phyloP scores from a whole-genome alignment of 2,797 vertebrate genomes.

The Buphagus erythrorhynchus region DNA sequence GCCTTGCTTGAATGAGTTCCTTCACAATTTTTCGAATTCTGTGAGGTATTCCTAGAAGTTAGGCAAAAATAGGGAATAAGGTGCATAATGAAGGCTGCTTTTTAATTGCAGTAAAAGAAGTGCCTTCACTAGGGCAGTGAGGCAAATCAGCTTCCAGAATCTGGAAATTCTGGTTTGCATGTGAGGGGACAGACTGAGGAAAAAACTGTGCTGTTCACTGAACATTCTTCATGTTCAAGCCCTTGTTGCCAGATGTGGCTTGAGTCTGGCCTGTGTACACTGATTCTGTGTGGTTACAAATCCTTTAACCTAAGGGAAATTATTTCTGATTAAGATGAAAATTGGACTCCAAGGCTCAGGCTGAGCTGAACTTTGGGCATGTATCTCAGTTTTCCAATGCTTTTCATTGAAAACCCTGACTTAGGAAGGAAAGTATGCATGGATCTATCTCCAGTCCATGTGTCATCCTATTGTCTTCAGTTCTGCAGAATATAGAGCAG shows the following conservation, averaged over 20 bases:
- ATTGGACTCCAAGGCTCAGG: constrained; percentile 26
- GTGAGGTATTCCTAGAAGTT: fast-evolving
- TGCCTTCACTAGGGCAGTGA: neutral
- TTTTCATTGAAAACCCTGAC: constrained; percentile 49
- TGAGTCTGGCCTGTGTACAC: neutral
- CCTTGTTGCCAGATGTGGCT: neutral
- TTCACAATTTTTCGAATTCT: neutral
- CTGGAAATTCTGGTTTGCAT: neutral
- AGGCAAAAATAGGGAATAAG: neutral
- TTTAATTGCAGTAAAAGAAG: neutral
- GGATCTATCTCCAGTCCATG: constrained; percentile 33
- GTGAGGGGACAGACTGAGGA: neutral
- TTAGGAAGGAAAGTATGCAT: constrained; percentile 30
- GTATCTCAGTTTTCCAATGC: constrained; percentile 17
- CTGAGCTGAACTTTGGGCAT: constrained; percentile 42
- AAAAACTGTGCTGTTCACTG: neutral
- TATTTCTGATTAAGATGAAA: constrained; percentile 14
- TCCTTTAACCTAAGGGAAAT: neutral
- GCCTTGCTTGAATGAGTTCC: neutral
- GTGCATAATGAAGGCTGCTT: neutral
- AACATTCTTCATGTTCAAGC: neutral
- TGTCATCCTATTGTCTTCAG: constrained; percentile 56
- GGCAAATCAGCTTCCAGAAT: neutral
- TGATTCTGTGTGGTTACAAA: neutral
- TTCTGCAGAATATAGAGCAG: neutral